These are phyloP conservation scores for Rattus rattus DNA, from an alignment of 2,113 vertebrate species.

Conservation along the genomic window DNA sequence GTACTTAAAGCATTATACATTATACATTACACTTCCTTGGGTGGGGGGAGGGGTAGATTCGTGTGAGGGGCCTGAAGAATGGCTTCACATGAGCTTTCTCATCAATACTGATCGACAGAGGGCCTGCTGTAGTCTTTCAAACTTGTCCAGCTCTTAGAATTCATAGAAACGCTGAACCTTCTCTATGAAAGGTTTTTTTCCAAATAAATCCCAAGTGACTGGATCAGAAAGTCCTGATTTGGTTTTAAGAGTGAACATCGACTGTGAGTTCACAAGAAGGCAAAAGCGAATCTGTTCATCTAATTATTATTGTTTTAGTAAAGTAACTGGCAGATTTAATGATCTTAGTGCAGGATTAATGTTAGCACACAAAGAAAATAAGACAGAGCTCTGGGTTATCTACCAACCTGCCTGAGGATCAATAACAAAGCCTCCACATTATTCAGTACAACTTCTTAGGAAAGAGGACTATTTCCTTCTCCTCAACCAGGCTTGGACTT, in stretches of 20 bases:
- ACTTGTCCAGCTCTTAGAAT: not conserved
- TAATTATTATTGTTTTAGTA: constrained; percentile 40
- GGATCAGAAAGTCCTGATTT: not conserved
- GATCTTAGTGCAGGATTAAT: not conserved
- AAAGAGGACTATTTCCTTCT: not conserved
- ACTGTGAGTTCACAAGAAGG: not conserved
- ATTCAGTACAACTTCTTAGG: not conserved
- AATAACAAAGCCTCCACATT: not conserved
- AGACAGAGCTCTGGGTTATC: not conserved
- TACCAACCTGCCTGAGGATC: not conserved
- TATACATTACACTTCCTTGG: not conserved
- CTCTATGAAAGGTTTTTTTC: not conserved
- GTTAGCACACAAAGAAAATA: not conserved
- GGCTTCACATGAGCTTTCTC: not conserved
- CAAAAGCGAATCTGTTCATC: constrained; percentile 21
- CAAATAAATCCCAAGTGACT: not conserved
- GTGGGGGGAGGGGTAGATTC: not conserved
- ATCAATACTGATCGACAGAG: not conserved
- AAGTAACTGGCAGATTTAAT: constrained; percentile 20
- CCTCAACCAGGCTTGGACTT: not conserved
- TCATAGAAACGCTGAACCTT: not conserved
- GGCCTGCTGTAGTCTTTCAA: not conserved
- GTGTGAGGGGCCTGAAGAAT: not conserved
- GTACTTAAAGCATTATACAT: not conserved
- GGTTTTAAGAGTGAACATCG: constrained; percentile 31